These are phyloP conservation scores for Chloroceryle aenea DNA, from an alignment of 2,113 vertebrate species.

Conservation along the genomic window DNA sequence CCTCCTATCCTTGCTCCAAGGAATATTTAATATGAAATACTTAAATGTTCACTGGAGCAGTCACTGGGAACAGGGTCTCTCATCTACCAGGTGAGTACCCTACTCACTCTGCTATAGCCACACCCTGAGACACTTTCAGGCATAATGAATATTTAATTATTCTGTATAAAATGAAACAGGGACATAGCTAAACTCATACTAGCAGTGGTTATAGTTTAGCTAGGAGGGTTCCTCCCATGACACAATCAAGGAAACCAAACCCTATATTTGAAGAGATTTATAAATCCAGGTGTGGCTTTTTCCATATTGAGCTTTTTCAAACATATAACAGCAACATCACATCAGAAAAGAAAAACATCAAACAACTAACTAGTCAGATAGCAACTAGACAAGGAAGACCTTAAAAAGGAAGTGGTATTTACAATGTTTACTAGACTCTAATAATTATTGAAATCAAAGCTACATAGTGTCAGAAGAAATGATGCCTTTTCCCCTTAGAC, in stretches of 20 bases:
- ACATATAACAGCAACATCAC: neutral
- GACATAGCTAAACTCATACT: neutral
- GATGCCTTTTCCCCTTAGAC: neutral
- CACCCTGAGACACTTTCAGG: neutral
- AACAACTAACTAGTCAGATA: neutral
- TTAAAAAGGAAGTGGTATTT: neutral
- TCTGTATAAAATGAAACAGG: conserved; percentile 5
- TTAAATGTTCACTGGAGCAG: conserved; percentile 52
- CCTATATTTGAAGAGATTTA: neutral
- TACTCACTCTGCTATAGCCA: neutral
- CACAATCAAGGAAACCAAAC: neutral
- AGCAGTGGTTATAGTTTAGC: neutral
- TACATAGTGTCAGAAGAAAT: neutral
- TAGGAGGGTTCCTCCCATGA: neutral
- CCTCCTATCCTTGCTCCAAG: conserved; percentile 20
- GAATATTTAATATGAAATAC: conserved; percentile 44
- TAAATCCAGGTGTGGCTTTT: neutral
- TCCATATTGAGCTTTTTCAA: neutral
- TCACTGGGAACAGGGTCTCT: conserved; percentile 9
- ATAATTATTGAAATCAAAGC: neutral
- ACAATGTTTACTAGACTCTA: neutral
- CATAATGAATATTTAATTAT: conserved; percentile 25
- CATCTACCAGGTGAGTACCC: conserved; percentile 37
- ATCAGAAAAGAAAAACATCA: neutral
- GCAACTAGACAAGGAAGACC: neutral